Evolutionary conservation across 2,797 vertebrate species (phyloP), one percentile per base, ranked within the genome.

Genomic region (Syngnathus rostellatus): DNA sequence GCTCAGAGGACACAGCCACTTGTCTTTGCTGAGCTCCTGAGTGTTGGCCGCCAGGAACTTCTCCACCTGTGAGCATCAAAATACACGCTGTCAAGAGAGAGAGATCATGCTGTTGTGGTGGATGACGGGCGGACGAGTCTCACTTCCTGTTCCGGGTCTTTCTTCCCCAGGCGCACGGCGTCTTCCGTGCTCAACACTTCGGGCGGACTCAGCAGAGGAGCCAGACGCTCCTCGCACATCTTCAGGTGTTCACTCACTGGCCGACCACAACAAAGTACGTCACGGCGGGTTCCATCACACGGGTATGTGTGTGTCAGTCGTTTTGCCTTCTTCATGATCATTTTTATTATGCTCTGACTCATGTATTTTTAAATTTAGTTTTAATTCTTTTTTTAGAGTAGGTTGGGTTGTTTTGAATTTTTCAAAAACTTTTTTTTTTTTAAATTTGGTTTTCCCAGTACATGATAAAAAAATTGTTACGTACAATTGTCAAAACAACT

Each of bases 21-120:
- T 95, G 83, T 95, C 94, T 81, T 95, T 95, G 72, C 94, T 94
- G 81, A 94, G 89, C 77, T 96, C 94, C 85, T 94, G 93, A 0
- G 93, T 92, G 84, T 95, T 95, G 0, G 93, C 86, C 0, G 87
- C 83, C 54, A 95, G 89, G 76, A 94, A 95, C 81, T 94, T 95
- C 80, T 95, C 94, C 87, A 94, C 92, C 87, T 89, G 74, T 48
- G 63, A 0, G 43, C n/a, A 39, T 4, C 46, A 19, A 41, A 21
- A 31, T 14, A 55, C 10, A 55, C 21, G 46, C 11, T 9, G 6
- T 1, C 1, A 6, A 62, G 5, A 25, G n/a, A 25, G n/a, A 7
- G 8, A 10, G 25, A 19, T 12, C 16, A 31, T 39, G 60, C n/a
- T 11, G 8, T 6, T 16, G 37, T 9, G n/a, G 25, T 23, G 4